These are phyloP conservation scores for Loxodonta africana DNA, from an alignment of 2,113 vertebrate species.

Conservation along the genomic window DNA sequence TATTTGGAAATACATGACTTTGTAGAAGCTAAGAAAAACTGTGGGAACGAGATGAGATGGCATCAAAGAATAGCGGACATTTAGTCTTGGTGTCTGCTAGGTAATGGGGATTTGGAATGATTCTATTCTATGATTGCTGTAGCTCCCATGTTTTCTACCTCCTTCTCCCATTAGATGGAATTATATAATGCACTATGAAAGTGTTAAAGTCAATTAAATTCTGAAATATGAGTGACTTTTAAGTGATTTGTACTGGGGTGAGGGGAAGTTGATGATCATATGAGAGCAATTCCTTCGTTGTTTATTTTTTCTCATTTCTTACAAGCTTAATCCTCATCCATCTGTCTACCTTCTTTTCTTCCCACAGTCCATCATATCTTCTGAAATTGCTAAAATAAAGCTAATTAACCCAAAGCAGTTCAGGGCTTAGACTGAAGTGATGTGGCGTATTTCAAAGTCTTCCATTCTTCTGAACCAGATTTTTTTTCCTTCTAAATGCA, in stretches of 20 bases:
- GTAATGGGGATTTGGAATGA: neutral
- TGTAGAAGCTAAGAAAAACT: neutral
- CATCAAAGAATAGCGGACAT: neutral
- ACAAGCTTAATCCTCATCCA: neutral
- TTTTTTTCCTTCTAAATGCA: slow-evolving; percentile 88
- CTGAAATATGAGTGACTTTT: neutral
- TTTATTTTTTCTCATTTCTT: neutral
- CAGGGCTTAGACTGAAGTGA: slow-evolving; percentile 76
- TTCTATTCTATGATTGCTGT: neutral
- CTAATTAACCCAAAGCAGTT: slow-evolving; percentile 74
- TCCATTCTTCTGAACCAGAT: slow-evolving; percentile 85
- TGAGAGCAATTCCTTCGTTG: neutral
- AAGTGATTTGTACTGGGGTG: neutral
- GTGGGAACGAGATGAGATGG: neutral
- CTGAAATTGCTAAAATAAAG: slow-evolving; percentile 67
- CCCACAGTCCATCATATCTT: slow-evolving; percentile 64
- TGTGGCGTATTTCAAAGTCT: slow-evolving; percentile 78
- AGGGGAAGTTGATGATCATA: neutral
- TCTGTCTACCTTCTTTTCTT: neutral
- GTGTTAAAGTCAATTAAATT: neutral
- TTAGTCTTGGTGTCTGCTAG: neutral
- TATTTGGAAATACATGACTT: neutral
- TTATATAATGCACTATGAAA: neutral
- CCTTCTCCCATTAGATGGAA: neutral
- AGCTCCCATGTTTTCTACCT: neutral